Base-by-base conservation (phyloP, 2,797 vertebrate species). In the Mionectes olivaceus region DNA sequence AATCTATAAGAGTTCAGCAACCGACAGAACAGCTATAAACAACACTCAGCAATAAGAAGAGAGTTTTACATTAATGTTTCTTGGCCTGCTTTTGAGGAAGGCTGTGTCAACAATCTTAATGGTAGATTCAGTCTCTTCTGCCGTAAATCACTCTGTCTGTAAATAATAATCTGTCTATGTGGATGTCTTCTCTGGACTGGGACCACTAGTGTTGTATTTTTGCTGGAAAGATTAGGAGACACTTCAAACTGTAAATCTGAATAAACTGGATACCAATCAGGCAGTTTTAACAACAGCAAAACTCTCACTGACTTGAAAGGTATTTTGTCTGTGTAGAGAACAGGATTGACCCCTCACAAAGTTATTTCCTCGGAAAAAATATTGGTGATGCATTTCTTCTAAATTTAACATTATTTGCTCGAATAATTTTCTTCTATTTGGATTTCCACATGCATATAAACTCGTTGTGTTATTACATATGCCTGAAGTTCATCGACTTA, bases 241-340 rank as follows among this genome's bases (percentile, higher is more conserved):
- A 33, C 60, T 93, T 88, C 82, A 93, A 93, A 84, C 28, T 75
- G 43, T 91, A 95, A 95, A 92, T 91, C 14, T 75, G 79, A 85
- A 85, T 89, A 85, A n/a, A 78, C 95, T 91, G 71, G 87, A 39
- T 95, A 92, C 60, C 56, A 89, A 61, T 77, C 78, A 93, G 92
- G 56, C 56, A 85, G 50, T 71, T 79, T 24, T 71, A 85, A 77
- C 41, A 71, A 23, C 55, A 92, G 50, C 46, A 93, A 93, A 95
- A 93, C 32, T 80, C 78, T 84, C 7, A 0, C 46, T 65, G 50
- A 80, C 37, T 81, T 73, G 57, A 89, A 93, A 50, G 64, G 53
- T 78, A 25, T 90, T 95, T 91, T 85, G 37, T 35, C 37, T 61
- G 23, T 65, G 43, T 61, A 87, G 28, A 69, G 75, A 83, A 78